Evolutionary conservation across 1,140 invertebrate species (phyloP), one percentile per base, ranked within the genome.

Genomic region (Ceratosolen solmsi): DNA sequence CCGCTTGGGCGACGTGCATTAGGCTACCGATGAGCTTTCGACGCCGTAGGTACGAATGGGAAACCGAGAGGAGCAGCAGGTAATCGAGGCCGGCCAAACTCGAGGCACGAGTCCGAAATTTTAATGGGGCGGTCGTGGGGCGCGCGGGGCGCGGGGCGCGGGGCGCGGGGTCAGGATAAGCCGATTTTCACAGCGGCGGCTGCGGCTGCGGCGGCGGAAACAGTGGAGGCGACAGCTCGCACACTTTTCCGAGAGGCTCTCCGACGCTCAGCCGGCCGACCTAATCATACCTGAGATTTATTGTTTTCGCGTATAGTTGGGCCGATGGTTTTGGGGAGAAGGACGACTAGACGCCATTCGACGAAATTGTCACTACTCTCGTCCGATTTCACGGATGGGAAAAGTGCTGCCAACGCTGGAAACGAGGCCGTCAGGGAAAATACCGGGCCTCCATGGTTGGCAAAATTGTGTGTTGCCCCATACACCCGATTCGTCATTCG

Each of bases 121-220:
- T n/a, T 38, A 74, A 74, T 38, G 49, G 27, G 8, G 30, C 25
- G 4, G 11, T 65, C 25, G n/a, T n/a, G n/a, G n/a, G n/a, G 41
- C 36, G 36, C 2, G 38, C 1, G 20, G 22, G 41, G 22, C 20
- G 20, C 7, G n/a, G 41, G 41, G 36, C 2, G 38, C 1, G 20
- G 22, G 41, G 22, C 20, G 20, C 7, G 68, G 38, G 4, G 38
- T 11, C 38, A 7, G 71, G 1, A 13, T 78, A 78, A 78, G 76
- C 76, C 76, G 76, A 78, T 78, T 78, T 78, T 30, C 76, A 78
- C 60, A 60, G 38, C 41, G 38, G n/a, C 27, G n/a, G n/a, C n/a
- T n/a, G n/a, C n/a, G n/a, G n/a, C n/a, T n/a, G n/a, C n/a, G n/a
- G n/a, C n/a, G n/a, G n/a, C n/a, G n/a, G n/a, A n/a, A n/a, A n/a